phyloP scores from a whole-genome alignment of 2,113 vertebrate species.

The Hucho hucho region DNA sequence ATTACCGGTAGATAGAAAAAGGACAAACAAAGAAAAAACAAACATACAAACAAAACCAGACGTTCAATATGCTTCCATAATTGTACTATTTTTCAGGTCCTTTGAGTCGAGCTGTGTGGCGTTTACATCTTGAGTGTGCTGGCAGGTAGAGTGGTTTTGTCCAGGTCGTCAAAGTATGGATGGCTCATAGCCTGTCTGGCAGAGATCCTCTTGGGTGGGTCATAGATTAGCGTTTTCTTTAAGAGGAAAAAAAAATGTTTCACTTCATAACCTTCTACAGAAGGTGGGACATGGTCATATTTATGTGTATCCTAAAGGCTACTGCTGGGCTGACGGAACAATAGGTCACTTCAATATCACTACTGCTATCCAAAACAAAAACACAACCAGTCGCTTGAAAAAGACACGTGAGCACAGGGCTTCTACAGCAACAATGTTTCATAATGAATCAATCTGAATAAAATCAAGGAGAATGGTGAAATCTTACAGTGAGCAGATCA shows the following conservation, averaged over 20 bases:
- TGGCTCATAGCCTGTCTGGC: constrained; percentile 89
- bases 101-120: background rate
- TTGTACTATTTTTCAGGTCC: constrained; percentile 9
- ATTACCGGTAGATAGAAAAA: constrained; percentile 25
- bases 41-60: constrained; percentile 25
- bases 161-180: constrained; percentile 92
- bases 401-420: no score
- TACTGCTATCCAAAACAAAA: no score
- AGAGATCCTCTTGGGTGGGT: constrained; percentile 93
- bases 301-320: no score
- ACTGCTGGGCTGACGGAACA: no score
- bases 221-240: constrained; percentile 95
- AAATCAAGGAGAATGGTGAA: background rate
- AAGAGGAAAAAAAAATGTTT: constrained; percentile 1
- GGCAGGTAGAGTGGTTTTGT: constrained; percentile 85
- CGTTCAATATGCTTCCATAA: constrained; percentile 26
- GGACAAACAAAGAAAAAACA: constrained; percentile 26
- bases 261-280: background rate
- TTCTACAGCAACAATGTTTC: background rate
- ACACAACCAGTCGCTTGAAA: no score
- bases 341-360: no score
- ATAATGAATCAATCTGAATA: background rate
- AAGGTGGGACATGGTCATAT: no score
- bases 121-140: constrained; percentile 74
- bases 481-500: constrained; percentile 79